phyloP scores from a whole-genome alignment of 1,140 invertebrate genomes.

The Lethocerus indicus region DNA sequence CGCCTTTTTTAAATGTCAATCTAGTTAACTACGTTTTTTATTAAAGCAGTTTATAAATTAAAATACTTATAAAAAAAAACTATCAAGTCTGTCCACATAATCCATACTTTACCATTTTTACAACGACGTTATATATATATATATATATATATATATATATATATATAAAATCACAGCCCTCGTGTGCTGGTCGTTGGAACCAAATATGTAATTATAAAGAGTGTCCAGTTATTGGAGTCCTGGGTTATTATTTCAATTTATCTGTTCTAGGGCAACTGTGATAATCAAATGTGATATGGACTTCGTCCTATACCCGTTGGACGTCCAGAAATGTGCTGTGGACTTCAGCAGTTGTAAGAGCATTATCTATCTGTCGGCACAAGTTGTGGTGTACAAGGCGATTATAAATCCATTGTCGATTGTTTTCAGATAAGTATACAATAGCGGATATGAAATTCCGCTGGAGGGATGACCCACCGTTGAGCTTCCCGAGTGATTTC shows the following conservation, averaged over 20 bases:
- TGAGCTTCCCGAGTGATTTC: constrained; percentile 31
- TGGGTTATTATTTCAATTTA: neutral
- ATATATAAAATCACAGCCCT: no score
- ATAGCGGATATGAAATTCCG: constrained; percentile 33
- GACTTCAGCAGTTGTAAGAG: constrained; percentile 43
- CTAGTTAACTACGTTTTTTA: no score
- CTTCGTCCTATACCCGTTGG: constrained; percentile 37
- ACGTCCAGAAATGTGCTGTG: constrained; percentile 38
- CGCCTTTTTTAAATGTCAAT: no score
- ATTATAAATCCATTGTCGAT: constrained; percentile 13
- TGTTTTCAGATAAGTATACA: constrained; percentile 35
- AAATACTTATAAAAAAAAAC: no score
- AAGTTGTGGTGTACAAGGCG: neutral
- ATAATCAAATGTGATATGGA: constrained; percentile 43
- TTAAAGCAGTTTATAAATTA: no score
- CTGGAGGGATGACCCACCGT: constrained; percentile 32
- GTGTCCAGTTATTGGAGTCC: no score
- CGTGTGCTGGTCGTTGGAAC: no score
- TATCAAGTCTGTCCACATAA: no score
- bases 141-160: no score
- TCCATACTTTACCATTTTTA: no score
- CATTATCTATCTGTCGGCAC: constrained; percentile 4
- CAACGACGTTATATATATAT: no score
- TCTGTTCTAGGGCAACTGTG: constrained; percentile 34
- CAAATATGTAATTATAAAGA: no score